Percentiles rank a stretch among this genome's conserved stretches.
phyloP scores from a whole-genome alignment of 2,888 invertebrate genomes.

The Gibbula magus region DNA sequence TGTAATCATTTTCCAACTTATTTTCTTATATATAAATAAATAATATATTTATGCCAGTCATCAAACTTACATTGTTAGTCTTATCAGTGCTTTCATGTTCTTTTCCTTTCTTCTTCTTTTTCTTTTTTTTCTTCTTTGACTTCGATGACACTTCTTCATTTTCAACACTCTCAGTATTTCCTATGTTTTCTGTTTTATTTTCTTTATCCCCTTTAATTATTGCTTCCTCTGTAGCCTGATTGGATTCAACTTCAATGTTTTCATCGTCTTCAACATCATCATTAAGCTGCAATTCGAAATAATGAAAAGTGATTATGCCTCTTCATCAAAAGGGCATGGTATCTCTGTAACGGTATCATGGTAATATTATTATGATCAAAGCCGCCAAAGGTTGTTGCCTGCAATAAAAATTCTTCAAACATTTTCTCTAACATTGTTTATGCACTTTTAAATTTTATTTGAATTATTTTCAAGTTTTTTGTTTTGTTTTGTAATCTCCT shows the following conservation, averaged over 20 bases:
- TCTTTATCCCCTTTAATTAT: slow-evolving; percentile 28
- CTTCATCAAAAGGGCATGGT: no score
- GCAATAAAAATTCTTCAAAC: no score
- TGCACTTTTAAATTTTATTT: no score
- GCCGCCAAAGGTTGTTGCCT: no score
- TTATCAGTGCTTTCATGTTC: slow-evolving; percentile 26
- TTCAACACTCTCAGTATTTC: neutral
- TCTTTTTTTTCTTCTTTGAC: slow-evolving; percentile 57
- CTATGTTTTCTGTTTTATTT: slow-evolving; percentile 27
- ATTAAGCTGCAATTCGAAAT: slow-evolving; percentile 6
- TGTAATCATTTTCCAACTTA: neutral
- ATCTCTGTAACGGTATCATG: no score
- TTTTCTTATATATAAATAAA: no score
- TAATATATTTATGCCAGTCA: neutral
- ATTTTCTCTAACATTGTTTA: no score
- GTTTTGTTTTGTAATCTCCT: no score
- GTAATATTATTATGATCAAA: no score
- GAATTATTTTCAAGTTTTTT: no score
- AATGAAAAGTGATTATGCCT: neutral
- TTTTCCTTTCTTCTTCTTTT: slow-evolving; percentile 55
- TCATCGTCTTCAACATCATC: slow-evolving; percentile 34
- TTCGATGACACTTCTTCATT: neutral
- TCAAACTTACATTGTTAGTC: slow-evolving; percentile 7
- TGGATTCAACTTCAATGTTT: neutral
- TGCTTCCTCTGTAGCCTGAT: slow-evolving; percentile 30